Percentiles rank a stretch among this genome's conserved stretches.
These are phyloP conservation scores for Channa striata DNA, from an alignment of 2,797 vertebrate species.

Conservation along the genomic window DNA sequence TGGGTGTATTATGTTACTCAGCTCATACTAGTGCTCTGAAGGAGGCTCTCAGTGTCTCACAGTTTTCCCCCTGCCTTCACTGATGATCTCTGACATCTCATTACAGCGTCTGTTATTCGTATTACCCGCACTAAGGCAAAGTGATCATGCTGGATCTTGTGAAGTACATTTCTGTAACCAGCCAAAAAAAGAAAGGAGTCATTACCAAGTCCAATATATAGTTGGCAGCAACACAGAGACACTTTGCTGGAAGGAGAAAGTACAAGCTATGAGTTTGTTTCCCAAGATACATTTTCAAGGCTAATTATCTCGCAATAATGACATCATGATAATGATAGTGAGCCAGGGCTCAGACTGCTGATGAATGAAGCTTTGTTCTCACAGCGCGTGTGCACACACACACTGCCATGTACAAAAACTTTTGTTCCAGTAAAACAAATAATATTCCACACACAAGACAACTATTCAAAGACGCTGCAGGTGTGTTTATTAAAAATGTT, in stretches of 20 bases:
- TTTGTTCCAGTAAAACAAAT: constrained; percentile 4
- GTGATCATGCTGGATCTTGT: constrained; percentile 51
- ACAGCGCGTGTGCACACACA: background rate
- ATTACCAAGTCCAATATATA: constrained; percentile 68
- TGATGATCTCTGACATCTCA: constrained; percentile 68
- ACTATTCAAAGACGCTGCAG: constrained; percentile 10
- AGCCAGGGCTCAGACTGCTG: constrained; percentile 43
- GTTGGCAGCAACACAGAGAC: constrained; percentile 61
- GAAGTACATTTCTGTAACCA: constrained; percentile 60
- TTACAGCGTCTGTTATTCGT: constrained; percentile 54
- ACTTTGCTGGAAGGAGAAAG: constrained; percentile 54
- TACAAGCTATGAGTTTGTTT: constrained; percentile 59
- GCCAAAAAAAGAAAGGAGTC: constrained; percentile 56
- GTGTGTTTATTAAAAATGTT: constrained; percentile 15
- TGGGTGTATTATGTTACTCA: constrained; percentile 32
- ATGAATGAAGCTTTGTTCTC: constrained; percentile 48
- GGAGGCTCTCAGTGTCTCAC: constrained; percentile 24
- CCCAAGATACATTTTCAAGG: constrained; percentile 66
- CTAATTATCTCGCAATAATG: constrained; percentile 75
- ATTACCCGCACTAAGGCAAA: constrained; percentile 41
- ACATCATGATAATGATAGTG: constrained; percentile 66
- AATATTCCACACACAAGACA: background rate
- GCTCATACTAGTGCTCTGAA: constrained; percentile 33
- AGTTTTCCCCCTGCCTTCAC: constrained; percentile 27
- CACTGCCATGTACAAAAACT: background rate